Conservation (phyloP, 1,140 invertebrate genomes). For the Ostrea denselamellosa region DNA sequence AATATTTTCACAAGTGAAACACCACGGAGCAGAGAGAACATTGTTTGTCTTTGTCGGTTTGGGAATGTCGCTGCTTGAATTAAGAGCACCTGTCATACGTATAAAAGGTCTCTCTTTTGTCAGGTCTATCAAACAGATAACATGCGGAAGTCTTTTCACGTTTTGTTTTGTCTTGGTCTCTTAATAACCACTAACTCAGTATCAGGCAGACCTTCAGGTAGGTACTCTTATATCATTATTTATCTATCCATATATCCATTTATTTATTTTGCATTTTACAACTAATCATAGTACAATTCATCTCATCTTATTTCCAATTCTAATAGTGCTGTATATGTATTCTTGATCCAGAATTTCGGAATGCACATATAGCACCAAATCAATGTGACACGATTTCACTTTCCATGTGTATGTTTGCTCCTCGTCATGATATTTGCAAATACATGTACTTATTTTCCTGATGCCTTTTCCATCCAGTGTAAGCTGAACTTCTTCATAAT, state of each 20-base stretch:
- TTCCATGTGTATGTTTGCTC: too few species aligned
- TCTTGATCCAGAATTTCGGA: too few species aligned
- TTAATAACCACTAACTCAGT: neutral
- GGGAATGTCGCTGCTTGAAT: constrained; percentile 36
- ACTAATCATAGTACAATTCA: neutral
- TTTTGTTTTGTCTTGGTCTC: neutral
- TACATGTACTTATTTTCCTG: too few species aligned
- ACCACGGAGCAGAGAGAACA: neutral
- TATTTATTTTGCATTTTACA: neutral
- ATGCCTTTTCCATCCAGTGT: too few species aligned
- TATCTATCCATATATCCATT: neutral
- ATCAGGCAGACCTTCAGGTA: neutral
- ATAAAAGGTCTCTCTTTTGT: constrained; percentile 20
- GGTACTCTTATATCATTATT: neutral
- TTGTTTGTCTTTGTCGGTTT: neutral
- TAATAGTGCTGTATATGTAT: too few species aligned
- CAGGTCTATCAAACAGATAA: constrained; percentile 12
- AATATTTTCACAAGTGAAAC: neutral
- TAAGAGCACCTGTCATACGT: constrained; percentile 16
- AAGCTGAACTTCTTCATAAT: neutral
- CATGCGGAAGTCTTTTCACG: constrained; percentile 31
- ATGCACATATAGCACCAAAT: too few species aligned
- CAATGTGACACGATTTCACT: too few species aligned
- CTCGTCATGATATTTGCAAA: too few species aligned
- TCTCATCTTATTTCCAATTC: too few species aligned